Evolutionary conservation across 1,140 invertebrate genomes (phyloP).

Genomic region (Calephelis nemesis): DNA sequence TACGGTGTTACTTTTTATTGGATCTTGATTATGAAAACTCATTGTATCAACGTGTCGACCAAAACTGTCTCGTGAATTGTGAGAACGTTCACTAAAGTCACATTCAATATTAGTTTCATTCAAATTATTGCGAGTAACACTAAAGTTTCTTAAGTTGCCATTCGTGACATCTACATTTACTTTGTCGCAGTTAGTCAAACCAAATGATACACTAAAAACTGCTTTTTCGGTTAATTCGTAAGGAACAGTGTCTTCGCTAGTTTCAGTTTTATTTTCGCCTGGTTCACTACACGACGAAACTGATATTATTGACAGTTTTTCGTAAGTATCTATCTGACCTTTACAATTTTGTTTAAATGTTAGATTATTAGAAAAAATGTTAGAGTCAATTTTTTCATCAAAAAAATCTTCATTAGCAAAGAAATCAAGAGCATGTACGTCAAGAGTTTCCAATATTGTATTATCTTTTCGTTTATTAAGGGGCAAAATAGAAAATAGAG

Average conservation of each 20-base stretch:
- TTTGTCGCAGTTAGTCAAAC: slow-evolving; percentile 43
- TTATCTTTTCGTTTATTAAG: no score
- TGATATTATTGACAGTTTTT: slow-evolving; percentile 29
- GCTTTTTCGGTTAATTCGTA: slow-evolving; percentile 40
- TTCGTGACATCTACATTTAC: slow-evolving; percentile 47
- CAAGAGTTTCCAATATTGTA: no score
- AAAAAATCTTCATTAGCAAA: background rate
- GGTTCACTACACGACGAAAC: slow-evolving; percentile 36
- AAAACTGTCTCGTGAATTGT: slow-evolving; percentile 36
- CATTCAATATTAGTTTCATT: slow-evolving; percentile 45
- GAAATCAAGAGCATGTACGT: no score
- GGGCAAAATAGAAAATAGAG: no score
- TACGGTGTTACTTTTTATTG: slow-evolving; percentile 43
- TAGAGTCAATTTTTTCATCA: slow-evolving; percentile 19
- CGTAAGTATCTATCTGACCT: slow-evolving; percentile 16
- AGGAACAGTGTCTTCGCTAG: slow-evolving; percentile 29
- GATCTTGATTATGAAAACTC: slow-evolving; percentile 13
- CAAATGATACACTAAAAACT: slow-evolving; percentile 44
- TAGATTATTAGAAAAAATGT: slow-evolving; percentile 13
- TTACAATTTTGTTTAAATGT: slow-evolving; percentile 8
- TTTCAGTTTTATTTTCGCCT: slow-evolving; percentile 8
- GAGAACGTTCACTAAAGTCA: slow-evolving; percentile 43
- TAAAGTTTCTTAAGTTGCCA: slow-evolving; percentile 47
- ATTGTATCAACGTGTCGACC: slow-evolving; percentile 35
- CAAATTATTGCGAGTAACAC: slow-evolving; percentile 35